These are phyloP conservation scores for Hypothenemus hampei DNA, from an alignment of 1,140 invertebrate genomes.

Conservation along the genomic window DNA sequence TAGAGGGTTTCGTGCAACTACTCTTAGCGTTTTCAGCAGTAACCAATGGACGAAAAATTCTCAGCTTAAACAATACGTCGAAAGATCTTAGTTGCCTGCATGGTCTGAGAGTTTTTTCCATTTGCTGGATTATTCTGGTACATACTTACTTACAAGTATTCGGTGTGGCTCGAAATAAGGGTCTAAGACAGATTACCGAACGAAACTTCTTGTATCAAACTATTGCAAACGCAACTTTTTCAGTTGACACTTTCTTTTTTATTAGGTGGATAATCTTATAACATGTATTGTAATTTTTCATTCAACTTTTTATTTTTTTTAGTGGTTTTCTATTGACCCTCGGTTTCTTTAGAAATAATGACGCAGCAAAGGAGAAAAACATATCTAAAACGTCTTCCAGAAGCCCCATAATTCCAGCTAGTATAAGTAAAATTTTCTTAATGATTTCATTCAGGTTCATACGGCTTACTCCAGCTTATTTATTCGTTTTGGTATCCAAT, in stretches of 20 bases:
- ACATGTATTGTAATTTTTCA: background rate
- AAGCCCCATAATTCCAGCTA: background rate
- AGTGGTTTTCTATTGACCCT: constrained; percentile 74
- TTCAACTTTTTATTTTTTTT: no score
- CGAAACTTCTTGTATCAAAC: constrained; percentile 77
- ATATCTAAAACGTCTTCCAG: background rate
- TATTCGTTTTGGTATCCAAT: constrained; percentile 71
- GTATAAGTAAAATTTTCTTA: constrained; percentile 46
- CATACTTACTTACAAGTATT: constrained; percentile 82
- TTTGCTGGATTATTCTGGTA: constrained; percentile 89
- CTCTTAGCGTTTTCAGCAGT: constrained; percentile 50
- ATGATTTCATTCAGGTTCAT: constrained; percentile 64
- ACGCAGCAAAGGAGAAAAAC: constrained; percentile 36
- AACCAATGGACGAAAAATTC: constrained; percentile 56
- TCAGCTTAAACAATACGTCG: constrained; percentile 54
- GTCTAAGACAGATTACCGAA: constrained; percentile 68
- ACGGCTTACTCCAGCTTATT: constrained; percentile 73
- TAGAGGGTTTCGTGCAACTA: constrained; percentile 43
- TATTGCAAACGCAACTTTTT: constrained; percentile 83
- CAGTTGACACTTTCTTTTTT: constrained; percentile 90
- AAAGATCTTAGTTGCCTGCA: constrained; percentile 72
- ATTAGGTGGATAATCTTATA: constrained; percentile 58
- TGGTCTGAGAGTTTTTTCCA: constrained; percentile 75
- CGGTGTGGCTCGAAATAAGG: constrained; percentile 71
- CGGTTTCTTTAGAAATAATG: constrained; percentile 61